phyloP scores from a whole-genome alignment of 2,113 vertebrate species.

The Steatornis caripensis region DNA sequence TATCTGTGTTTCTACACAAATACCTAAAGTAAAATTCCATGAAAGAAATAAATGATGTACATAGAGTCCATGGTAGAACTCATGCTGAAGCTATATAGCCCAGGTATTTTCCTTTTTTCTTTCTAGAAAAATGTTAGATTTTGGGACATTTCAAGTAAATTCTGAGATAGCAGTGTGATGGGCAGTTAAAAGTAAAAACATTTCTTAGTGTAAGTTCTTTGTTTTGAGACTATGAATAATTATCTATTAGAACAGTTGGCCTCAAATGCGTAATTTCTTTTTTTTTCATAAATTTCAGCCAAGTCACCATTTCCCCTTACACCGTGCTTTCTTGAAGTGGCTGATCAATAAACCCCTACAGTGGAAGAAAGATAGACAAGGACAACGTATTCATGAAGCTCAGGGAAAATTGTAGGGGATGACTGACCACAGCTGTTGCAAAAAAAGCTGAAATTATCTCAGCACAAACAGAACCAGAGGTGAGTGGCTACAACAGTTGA shows the following conservation, averaged over 20 bases:
- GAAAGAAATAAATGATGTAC: neutral
- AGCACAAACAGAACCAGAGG: rapidly evolving
- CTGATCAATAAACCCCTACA: neutral
- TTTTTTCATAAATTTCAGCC: neutral
- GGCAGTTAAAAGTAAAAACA: neutral
- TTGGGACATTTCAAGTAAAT: neutral
- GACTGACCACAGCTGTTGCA: neutral
- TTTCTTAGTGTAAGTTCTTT: neutral
- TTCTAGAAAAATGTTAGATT: neutral
- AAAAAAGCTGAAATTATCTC: neutral
- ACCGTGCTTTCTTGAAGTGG: neutral
- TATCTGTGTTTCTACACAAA: neutral
- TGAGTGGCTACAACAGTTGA: neutral
- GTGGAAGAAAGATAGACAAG: neutral
- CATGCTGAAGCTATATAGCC: neutral
- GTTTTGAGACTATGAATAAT: neutral
- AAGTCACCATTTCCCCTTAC: neutral
- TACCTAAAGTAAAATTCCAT: neutral
- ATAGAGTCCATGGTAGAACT: neutral
- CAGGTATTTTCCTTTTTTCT: neutral
- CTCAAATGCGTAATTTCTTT: neutral
- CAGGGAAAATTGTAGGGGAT: neutral
- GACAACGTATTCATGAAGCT: neutral
- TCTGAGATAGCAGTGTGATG: neutral
- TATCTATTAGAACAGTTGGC: neutral